phyloP scores from a whole-genome alignment of 1,140 invertebrate genomes.

The Branchinecta lynchi region DNA sequence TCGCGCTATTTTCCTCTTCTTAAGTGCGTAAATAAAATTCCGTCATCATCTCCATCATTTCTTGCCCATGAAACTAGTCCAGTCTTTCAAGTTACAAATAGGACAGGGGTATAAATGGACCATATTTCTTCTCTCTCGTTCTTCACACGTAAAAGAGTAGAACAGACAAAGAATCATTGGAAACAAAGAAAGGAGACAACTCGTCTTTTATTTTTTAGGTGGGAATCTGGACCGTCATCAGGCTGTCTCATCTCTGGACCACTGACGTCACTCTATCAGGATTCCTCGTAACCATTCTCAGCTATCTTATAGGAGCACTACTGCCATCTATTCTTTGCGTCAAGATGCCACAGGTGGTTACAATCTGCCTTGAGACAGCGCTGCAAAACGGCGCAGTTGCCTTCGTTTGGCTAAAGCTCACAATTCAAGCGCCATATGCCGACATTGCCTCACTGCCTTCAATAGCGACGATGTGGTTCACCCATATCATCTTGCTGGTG shows the following conservation, averaged over 20 bases:
- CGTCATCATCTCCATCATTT: too few relatives aligned
- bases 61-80: too few relatives aligned
- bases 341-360: conserved; percentile 30
- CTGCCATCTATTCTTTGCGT: conserved; percentile 2
- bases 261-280: neutral
- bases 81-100: too few relatives aligned
- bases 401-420: conserved; percentile 33
- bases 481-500: conserved; percentile 4
- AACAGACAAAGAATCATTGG: too few relatives aligned
- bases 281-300: neutral
- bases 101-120: too few relatives aligned
- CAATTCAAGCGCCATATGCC: conserved; percentile 33
- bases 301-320: neutral
- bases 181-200: too few relatives aligned
- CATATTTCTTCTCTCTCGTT: too few relatives aligned
- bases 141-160: too few relatives aligned
- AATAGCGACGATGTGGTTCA: conserved; percentile 28
- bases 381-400: conserved; percentile 36
- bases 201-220: neutral
- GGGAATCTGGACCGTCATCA: neutral
- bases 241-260: neutral
- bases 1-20: too few relatives aligned
- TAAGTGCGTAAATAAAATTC: too few relatives aligned
- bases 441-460: conserved; percentile 33
- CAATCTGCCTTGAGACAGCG: conserved; percentile 38